A percentile compares a stretch with the other conserved stretches of the same genome.
These are phyloP conservation scores for Cylindroiulus punctatus DNA, from an alignment of 2,888 invertebrate species.

Conservation along the genomic window DNA sequence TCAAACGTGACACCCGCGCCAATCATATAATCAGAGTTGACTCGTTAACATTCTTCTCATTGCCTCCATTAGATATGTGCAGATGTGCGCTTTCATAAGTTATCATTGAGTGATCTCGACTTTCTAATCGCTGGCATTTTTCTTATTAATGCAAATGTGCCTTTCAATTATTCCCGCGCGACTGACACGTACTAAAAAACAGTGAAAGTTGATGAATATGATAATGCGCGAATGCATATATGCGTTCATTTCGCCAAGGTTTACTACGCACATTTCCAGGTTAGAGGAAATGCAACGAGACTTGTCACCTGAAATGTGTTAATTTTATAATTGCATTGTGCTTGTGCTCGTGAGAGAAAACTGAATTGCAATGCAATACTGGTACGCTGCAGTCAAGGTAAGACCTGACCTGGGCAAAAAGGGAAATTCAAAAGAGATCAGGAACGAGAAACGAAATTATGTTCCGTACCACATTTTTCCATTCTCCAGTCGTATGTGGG, in stretches of 20 bases:
- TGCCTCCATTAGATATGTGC: neutral
- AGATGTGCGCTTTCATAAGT: neutral
- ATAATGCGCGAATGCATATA: neutral
- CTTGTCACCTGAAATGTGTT: constrained; percentile 35
- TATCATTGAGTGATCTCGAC: neutral
- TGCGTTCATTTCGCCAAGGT: neutral
- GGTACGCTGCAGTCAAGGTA: constrained; percentile 37
- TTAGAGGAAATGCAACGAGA: neutral
- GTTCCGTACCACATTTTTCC: constrained; percentile 10
- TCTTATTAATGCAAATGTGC: neutral
- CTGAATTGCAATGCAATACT: constrained; percentile 23
- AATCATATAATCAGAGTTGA: neutral
- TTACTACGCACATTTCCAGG: constrained; percentile 15
- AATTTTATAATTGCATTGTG: constrained; percentile 26
- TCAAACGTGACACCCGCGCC: neutral
- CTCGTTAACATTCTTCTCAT: neutral
- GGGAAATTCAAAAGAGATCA: constrained; percentile 15
- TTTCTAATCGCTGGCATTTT: constrained; percentile 23
- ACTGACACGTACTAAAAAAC: neutral
- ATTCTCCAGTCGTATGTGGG: neutral
- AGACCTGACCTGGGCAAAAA: neutral
- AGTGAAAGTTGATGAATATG: constrained; percentile 38
- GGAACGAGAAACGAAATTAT: constrained; percentile 14
- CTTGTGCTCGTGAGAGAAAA: neutral
- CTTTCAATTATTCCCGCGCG: neutral